Evolutionary conservation across 2,113 vertebrate species (phyloP).

Genomic region (Pseudorectes ferrugineus): DNA sequence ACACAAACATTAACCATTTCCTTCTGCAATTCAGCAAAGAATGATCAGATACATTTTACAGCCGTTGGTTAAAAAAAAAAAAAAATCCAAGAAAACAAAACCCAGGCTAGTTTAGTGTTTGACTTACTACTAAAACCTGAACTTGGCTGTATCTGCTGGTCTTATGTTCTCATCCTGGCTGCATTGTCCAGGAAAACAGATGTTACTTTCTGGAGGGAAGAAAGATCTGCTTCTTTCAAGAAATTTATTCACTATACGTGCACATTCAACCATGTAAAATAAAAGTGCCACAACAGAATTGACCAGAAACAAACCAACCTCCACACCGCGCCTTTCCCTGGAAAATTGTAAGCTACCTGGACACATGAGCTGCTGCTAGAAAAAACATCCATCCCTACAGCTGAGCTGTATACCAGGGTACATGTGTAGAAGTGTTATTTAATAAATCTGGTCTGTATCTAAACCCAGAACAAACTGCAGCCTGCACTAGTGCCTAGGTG

Average conservation of each 20-base stretch:
- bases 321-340: not conserved
- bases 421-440: not conserved
- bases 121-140: constrained; percentile 34
- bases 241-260: constrained; percentile 11
- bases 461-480: not conserved
- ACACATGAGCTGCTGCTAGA: not conserved
- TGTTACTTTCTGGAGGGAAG: constrained; percentile 42
- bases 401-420: not conserved
- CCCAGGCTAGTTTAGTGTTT: not conserved
- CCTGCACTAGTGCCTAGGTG: not conserved
- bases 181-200: constrained; percentile 56
- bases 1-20: constrained; percentile 43
- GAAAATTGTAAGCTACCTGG: not conserved
- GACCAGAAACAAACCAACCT: not conserved
- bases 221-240: constrained; percentile 51
- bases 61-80: not conserved
- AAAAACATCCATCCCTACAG: not conserved
- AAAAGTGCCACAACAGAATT: not conserved
- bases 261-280: constrained; percentile 30
- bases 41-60: not conserved
- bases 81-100: not conserved
- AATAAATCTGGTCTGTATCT: not conserved
- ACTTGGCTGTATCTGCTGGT: constrained; percentile 27
- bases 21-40: constrained; percentile 26
- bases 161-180: constrained; percentile 43